Evolutionary conservation across 1,140 invertebrate species (phyloP), one percentile per base, ranked within the genome.

Genomic region (Holcopasites calliopsidis): DNA sequence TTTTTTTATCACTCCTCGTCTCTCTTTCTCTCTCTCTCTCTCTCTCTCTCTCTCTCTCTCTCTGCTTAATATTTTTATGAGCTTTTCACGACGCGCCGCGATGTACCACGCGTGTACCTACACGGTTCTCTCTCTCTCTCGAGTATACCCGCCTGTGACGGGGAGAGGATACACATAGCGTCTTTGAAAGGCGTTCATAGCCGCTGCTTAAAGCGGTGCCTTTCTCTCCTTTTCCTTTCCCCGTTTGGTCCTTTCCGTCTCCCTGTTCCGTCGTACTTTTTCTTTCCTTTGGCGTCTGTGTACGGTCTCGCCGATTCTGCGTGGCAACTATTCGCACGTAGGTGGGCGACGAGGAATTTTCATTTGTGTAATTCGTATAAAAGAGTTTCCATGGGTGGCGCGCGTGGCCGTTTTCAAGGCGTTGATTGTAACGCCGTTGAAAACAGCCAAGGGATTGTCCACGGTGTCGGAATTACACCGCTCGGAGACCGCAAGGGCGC

Each of bases 41-140:
- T 65, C 44, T 80, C 70, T 85, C 79, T 1, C 28, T 49, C 57
- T 33, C 31, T 31, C 49, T 44, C 60, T 47, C 49, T 42, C 26
- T 82, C 71, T 88, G 77, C 88, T 88, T 88, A 86, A 80, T 84
- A 86, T 88, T 91, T 90, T 90, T 90, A 91, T 89, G 89, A 90
- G 90, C 88, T 88, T 90, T 90, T 90, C 87, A 90, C 90, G 49
- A 49, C 73, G 70, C 70, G 52, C 71, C 64, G 73, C 70, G 33
- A 50, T 18, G 23, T 62, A 49, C 52, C 73, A 28, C 47, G 68
- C 44, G 16, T 28, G 23, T 38, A 72, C 64, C 54, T 8, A 26
- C 21, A 42, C 79, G n/a, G n/a, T n/a, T n/a, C n/a, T n/a, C n/a
- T n/a, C n/a, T n/a, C n/a, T n/a, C n/a, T n/a, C n/a, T n/a, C n/a